Conservation (phyloP, 2,797 vertebrate genomes). For the Dermochelys coriacea region DNA sequence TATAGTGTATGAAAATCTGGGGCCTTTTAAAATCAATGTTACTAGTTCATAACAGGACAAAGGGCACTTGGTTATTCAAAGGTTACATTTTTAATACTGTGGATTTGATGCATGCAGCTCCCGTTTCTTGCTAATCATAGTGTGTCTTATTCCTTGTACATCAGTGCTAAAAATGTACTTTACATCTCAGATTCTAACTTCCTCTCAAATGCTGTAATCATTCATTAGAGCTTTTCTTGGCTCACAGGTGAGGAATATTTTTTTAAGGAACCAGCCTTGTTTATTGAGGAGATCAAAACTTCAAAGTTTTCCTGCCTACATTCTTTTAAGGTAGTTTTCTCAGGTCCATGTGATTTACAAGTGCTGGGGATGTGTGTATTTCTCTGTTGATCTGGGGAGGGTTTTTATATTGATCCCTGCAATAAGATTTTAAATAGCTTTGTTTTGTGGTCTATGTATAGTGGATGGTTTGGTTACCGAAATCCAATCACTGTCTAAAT, state of each 20-base stretch:
- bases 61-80: not conserved
- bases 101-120: not conserved
- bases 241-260: constrained; percentile 11
- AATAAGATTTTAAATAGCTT: not conserved
- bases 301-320: not conserved
- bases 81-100: not conserved
- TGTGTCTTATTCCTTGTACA: not conserved
- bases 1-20: constrained; percentile 9
- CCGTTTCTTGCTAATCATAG: constrained; percentile 23
- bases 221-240: not conserved
- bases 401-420: not conserved
- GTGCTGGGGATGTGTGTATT: not conserved
- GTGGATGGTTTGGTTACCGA: constrained; percentile 26
- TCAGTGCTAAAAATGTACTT: constrained; percentile 36
- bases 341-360: not conserved
- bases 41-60: not conserved
- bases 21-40: not conserved
- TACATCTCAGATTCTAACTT: not conserved
- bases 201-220: constrained; percentile 35
- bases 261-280: constrained; percentile 19
- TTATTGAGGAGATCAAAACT: constrained; percentile 8
- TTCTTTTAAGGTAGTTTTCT: constrained; percentile 27
- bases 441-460: constrained; percentile 17
- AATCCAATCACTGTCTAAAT: constrained; percentile 35
- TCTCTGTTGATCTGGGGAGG: not conserved